A percentile compares a stretch with the other conserved stretches of the same genome.
Evolutionary conservation across 2,797 vertebrate species (phyloP).

Genomic region (Leptodactylus fallax): DNA sequence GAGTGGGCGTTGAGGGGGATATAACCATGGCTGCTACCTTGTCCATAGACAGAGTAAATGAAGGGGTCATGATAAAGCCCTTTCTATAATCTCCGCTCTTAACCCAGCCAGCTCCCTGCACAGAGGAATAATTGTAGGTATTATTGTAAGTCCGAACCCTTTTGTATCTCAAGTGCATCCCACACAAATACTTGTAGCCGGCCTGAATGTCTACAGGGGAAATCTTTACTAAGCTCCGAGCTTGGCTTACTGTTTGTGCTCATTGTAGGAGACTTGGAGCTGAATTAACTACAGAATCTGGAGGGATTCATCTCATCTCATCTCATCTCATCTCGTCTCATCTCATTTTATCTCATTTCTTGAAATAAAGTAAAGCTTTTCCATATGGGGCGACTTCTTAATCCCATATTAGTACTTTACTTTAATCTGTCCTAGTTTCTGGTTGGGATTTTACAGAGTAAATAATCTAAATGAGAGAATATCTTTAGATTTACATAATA

Average conservation of each 20-base stretch:
- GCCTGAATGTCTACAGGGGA: slow-evolving; percentile 3
- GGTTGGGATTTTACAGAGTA: not conserved
- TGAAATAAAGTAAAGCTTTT: slow-evolving; percentile 36
- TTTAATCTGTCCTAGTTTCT: not conserved
- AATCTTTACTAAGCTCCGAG: slow-evolving; percentile 1
- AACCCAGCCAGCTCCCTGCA: not conserved
- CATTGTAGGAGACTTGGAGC: slow-evolving; percentile 25
- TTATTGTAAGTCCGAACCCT: slow-evolving; percentile 29
- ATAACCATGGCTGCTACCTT: not conserved
- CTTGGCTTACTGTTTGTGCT: slow-evolving; percentile 30
- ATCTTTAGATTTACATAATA: not conserved
- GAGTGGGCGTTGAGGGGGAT: not conserved
- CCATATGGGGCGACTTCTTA: not conserved
- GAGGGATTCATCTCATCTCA: slow-evolving; percentile 16
- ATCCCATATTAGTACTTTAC: not conserved
- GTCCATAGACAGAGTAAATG: not conserved
- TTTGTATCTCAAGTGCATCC: slow-evolving; percentile 46
- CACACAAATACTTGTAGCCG: slow-evolving; percentile 47
- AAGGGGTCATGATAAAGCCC: not conserved
- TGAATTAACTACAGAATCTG: slow-evolving; percentile 16
- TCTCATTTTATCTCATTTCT: slow-evolving; percentile 26
- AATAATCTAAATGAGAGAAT: not conserved
- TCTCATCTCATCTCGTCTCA: slow-evolving; percentile 40
- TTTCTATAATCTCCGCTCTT: not conserved
- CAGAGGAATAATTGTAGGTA: slow-evolving; percentile 27